Percentiles rank a stretch among this genome's conserved stretches.
Evolutionary conservation across 2,797 vertebrate species (phyloP).

Genomic region (Esox masquinongy): DNA sequence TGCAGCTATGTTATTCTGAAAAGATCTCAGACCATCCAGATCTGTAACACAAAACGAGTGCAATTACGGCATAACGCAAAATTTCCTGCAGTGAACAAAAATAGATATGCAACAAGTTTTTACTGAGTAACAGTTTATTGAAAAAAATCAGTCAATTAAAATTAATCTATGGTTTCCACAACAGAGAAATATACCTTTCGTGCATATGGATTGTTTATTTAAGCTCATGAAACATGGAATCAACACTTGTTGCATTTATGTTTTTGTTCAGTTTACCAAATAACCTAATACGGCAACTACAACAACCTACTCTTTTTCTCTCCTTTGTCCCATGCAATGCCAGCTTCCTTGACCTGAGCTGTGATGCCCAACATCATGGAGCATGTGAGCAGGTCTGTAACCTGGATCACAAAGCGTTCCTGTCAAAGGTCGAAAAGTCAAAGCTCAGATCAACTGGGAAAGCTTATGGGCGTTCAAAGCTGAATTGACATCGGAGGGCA

Average conservation of each 20-base stretch:
- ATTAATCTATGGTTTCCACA: too few relatives aligned
- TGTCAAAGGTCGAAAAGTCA: conserved; percentile 47
- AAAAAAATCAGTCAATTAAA: not conserved
- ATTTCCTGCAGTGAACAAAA: not conserved
- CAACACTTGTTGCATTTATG: too few relatives aligned
- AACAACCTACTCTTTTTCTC: conserved; percentile 92
- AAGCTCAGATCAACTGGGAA: not conserved
- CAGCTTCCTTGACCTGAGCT: conserved; percentile 96
- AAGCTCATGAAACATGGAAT: too few relatives aligned
- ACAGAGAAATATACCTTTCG: too few relatives aligned
- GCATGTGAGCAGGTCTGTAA: conserved; percentile 93
- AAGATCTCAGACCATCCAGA: conserved; percentile 89
- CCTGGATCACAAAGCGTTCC: conserved; percentile 97
- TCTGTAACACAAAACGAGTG: conserved; percentile 71
- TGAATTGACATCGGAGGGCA: not conserved
- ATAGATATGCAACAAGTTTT: too few relatives aligned
- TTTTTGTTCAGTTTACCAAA: too few relatives aligned
- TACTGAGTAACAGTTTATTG: not conserved
- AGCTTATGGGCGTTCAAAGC: not conserved
- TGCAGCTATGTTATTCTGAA: conserved; percentile 96
- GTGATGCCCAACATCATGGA: conserved; percentile 99
- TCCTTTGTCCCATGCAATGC: conserved; percentile 97
- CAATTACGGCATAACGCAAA: not conserved
- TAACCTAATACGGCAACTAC: not conserved
- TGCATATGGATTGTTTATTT: too few relatives aligned